Evolutionary conservation across 2,888 invertebrate species (phyloP).

Genomic region (Melanotus villosus): DNA sequence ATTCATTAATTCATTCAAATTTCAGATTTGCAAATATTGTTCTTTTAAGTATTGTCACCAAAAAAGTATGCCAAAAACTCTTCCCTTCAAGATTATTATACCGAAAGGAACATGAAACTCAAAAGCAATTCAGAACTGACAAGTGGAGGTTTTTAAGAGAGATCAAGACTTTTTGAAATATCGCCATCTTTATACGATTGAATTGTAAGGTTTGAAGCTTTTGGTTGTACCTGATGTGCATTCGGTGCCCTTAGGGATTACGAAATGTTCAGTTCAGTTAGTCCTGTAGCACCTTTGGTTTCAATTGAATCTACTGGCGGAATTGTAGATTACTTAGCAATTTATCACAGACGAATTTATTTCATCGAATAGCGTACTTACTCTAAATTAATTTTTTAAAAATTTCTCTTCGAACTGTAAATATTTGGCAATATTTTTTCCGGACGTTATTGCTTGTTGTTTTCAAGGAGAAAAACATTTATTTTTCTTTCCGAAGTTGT

Average conservation of each 20-base stretch:
- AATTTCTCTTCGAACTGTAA: neutral
- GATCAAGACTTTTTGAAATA: slow-evolving; percentile 21
- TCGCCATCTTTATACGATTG: slow-evolving; percentile 23
- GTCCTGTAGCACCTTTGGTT: slow-evolving; percentile 32
- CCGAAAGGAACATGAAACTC: too few species aligned
- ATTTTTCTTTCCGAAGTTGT: neutral
- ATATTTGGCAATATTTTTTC: slow-evolving; percentile 8
- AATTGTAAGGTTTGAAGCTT: slow-evolving; percentile 24
- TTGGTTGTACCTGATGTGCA: slow-evolving; percentile 31
- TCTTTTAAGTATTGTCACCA: too few species aligned
- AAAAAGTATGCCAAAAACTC: too few species aligned
- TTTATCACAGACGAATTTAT: slow-evolving; percentile 7
- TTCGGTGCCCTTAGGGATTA: slow-evolving; percentile 28
- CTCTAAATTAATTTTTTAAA: slow-evolving; percentile 10
- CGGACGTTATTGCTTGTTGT: neutral
- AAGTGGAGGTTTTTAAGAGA: neutral
- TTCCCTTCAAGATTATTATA: too few species aligned
- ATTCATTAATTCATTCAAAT: too few species aligned
- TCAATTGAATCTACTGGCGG: slow-evolving; percentile 25
- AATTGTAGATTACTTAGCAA: neutral
- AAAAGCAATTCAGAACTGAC: too few species aligned
- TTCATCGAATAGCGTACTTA: neutral
- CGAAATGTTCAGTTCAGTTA: slow-evolving; percentile 31
- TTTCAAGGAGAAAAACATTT: neutral
- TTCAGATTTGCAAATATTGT: too few species aligned